Evolutionary conservation across 2,113 vertebrate genomes (phyloP).

Genomic region (Solea solea): DNA sequence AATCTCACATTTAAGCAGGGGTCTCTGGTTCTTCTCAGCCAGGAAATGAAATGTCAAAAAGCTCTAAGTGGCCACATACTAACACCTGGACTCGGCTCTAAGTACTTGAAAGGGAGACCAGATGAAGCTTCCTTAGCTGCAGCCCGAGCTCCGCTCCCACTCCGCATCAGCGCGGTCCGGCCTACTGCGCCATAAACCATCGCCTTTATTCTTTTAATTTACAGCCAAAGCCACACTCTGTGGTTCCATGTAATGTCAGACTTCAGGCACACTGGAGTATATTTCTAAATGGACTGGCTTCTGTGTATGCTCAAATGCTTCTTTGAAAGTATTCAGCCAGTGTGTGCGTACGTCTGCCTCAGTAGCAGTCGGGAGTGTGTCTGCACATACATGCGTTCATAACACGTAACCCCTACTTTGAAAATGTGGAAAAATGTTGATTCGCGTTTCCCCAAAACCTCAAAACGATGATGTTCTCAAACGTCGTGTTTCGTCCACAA

Average conservation of each 20-base stretch:
- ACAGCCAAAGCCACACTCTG: constrained; percentile 63
- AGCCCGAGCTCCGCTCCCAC: constrained; percentile 27
- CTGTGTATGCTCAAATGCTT: constrained; percentile 59
- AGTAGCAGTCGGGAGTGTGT: constrained; percentile 9
- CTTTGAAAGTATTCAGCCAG: constrained; percentile 53
- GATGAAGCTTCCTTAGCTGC: constrained; percentile 22
- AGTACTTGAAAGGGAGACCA: constrained; percentile 41
- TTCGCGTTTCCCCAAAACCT: too few relatives aligned
- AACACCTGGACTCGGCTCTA: constrained; percentile 51
- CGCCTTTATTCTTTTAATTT: constrained; percentile 68
- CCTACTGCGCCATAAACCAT: constrained; percentile 52
- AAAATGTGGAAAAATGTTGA: too few relatives aligned
- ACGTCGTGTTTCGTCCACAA: too few relatives aligned
- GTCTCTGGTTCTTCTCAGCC: constrained; percentile 64
- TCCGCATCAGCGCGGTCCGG: constrained; percentile 3
- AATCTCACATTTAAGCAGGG: constrained; percentile 52
- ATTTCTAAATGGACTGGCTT: constrained; percentile 70
- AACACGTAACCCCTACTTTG: background rate
- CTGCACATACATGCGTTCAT: background rate
- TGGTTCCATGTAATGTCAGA: constrained; percentile 68
- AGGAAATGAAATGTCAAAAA: constrained; percentile 69
- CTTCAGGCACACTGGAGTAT: constrained; percentile 53
- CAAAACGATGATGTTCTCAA: too few relatives aligned
- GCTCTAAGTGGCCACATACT: constrained; percentile 58
- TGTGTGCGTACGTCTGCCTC: constrained; percentile 16